A percentile compares a stretch with the other conserved stretches of the same genome.
Conservation (phyloP, 2,113 vertebrate genomes). For the Puma concolor region DNA sequence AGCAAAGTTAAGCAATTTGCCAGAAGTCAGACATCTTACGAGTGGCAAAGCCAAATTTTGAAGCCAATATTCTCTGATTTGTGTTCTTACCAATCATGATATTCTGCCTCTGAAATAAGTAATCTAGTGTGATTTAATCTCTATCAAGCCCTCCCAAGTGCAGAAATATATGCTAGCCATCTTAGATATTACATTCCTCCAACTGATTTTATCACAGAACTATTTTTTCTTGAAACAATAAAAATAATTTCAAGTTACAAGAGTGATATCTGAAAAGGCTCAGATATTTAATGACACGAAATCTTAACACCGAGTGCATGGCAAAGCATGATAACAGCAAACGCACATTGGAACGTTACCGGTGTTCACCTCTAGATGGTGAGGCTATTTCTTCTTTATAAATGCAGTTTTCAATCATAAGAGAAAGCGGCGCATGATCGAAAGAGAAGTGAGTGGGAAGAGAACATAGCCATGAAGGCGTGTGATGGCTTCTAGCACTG, state of each 20-base stretch:
- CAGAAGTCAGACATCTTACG: background rate
- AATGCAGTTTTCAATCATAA: background rate
- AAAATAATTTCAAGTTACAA: background rate
- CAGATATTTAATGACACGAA: background rate
- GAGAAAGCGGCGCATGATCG: background rate
- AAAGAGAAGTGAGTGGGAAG: background rate
- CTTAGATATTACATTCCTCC: background rate
- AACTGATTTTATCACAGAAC: background rate
- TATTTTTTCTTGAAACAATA: background rate
- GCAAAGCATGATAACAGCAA: background rate
- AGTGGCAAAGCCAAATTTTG: background rate
- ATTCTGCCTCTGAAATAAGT: background rate
- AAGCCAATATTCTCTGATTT: background rate
- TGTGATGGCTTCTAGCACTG: rapidly evolving
- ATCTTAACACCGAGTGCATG: background rate
- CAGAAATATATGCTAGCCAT: background rate
- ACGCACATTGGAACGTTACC: background rate
- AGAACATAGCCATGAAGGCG: rapidly evolving
- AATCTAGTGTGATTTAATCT: background rate
- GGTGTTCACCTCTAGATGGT: background rate
- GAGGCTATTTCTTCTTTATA: background rate
- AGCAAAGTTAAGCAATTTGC: background rate
- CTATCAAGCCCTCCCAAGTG: background rate
- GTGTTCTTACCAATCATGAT: background rate
- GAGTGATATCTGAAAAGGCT: background rate